Base-by-base conservation (phyloP, 2,888 invertebrate species). In the Leptinotarsa juncta region DNA sequence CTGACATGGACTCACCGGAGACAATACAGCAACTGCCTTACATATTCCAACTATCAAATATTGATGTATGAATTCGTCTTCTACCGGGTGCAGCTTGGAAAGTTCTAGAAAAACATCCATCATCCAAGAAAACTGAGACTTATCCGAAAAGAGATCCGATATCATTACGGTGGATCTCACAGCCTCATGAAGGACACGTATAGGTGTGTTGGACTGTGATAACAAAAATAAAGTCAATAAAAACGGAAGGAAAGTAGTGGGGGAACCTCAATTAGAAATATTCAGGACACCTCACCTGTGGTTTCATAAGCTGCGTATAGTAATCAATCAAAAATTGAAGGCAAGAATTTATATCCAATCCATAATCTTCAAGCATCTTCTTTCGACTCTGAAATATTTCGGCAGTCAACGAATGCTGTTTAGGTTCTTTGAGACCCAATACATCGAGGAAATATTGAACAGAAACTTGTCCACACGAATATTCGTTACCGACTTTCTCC, bases 331-430 rank as follows among this genome's bases (percentile, higher is more conserved):
- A 90, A 85, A 98, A 94, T 86, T 97, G 96, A 70, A 98, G 88
- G 88, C 98, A 98, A 75, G 98, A 98, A 86, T 95, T 95, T 49
- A 97, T 90, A 88, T 98, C 98, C 53, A 98, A 90, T 15, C 93
- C 94, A 77, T 91, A 92, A 68, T 89, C 89, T 67, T 90, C 87
- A 66, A 90, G 82, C 77, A 89, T 88, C 75, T 89, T 89, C 67
- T 82, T 85, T 50, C 88, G 81, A 66, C 83, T 84, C 42, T 81
- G 81, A 79, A 83, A 87, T 20, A 84, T 76, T 71, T 83, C 76
- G 12, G 80, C 79, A 10, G 85, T 83, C 18, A 74, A 42, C 10
- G 73, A 72, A 62, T 87, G 85, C 7, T 90, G 87, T 72, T 90
- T 89, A 55, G 89, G 84, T 74, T 89, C 88, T 71, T 89, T 89